These are phyloP conservation scores for Eumaeus atala DNA, from an alignment of 1,140 invertebrate species.

Conservation along the genomic window DNA sequence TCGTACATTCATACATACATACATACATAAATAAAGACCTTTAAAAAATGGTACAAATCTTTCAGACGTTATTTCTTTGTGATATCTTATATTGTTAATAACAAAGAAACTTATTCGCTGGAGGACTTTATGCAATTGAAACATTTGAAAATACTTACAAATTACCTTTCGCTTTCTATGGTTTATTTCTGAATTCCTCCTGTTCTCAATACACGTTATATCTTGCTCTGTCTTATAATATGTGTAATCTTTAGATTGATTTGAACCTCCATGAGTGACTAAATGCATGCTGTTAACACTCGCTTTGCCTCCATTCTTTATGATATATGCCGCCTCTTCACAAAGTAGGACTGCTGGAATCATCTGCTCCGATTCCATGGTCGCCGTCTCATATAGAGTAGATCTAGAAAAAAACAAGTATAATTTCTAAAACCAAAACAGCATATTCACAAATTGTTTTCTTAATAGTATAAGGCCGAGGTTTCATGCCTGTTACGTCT, in stretches of 20 bases:
- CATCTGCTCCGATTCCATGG: not conserved
- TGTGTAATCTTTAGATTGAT: not conserved
- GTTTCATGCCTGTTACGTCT: no score
- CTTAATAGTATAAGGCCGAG: no score
- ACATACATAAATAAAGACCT: no score
- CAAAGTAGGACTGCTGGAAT: not conserved
- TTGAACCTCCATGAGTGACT: not conserved
- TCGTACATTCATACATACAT: no score
- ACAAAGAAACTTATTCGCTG: no score
- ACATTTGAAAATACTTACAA: not conserved
- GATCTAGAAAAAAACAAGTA: not conserved
- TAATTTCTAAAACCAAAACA: no score
- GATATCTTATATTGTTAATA: no score
- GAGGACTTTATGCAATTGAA: no score
- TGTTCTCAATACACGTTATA: not conserved
- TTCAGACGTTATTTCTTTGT: no score
- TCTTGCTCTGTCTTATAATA: not conserved
- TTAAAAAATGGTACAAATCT: no score
- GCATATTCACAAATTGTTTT: no score
- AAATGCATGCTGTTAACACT: not conserved
- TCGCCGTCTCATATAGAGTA: not conserved
- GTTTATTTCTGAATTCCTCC: not conserved
- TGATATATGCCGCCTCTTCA: not conserved
- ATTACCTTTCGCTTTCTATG: not conserved
- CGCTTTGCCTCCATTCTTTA: not conserved